Conservation (phyloP, 1,140 invertebrate species). For the Muscidifurax raptorellus region DNA sequence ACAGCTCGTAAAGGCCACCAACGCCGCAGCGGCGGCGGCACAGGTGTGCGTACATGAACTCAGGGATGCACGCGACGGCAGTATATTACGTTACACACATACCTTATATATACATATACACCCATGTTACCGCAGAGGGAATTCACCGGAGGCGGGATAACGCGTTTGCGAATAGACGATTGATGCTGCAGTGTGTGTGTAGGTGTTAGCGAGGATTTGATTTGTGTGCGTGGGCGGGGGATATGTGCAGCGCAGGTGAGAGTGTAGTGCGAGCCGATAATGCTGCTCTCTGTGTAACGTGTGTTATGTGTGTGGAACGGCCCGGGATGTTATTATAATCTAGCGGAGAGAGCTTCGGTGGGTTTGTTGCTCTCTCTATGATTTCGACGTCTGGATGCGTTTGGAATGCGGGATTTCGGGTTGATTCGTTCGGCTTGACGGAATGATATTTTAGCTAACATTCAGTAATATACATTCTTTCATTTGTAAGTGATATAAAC, state of each 20-base stretch:
- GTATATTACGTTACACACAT: background rate
- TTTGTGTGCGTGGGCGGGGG: constrained; percentile 1
- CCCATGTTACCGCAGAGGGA: background rate
- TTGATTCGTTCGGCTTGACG: too few species aligned
- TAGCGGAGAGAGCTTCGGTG: background rate
- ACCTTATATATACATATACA: background rate
- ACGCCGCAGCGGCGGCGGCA: background rate
- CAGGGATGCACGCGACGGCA: constrained; percentile 5
- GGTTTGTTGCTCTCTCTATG: background rate
- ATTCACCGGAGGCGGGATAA: background rate
- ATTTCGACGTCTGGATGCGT: background rate
- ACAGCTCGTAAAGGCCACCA: background rate
- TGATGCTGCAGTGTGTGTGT: background rate
- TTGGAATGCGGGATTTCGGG: too few species aligned
- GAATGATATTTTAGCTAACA: too few species aligned
- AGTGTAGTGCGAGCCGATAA: background rate
- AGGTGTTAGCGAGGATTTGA: constrained; percentile 13
- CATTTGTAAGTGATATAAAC: too few species aligned
- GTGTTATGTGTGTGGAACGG: background rate
- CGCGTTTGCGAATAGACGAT: constrained; percentile 2
- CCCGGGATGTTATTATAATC: background rate
- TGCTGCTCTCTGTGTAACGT: background rate
- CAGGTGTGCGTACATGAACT: constrained; percentile 3
- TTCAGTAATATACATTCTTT: too few species aligned
- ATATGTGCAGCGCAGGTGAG: background rate